A percentile compares a stretch with the other conserved stretches of the same genome.
phyloP scores from a whole-genome alignment of 2,113 vertebrate species.

The Cryptomyrus ogoouensis region DNA sequence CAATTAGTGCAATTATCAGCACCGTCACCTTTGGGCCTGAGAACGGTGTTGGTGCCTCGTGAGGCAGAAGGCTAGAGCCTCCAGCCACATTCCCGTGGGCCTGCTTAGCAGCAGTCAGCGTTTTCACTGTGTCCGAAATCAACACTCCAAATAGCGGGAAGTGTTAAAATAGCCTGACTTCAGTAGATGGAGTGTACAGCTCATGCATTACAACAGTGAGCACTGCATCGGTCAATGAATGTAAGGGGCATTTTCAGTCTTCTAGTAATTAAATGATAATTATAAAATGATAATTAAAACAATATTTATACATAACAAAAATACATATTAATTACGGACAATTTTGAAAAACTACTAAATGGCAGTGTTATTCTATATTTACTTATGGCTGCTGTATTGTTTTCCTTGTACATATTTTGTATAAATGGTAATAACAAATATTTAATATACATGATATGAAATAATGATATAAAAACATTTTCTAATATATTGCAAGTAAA shows the following conservation, averaged over 20 bases:
- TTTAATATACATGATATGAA: not conserved
- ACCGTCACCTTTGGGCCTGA: not conserved
- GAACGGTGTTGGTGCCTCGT: not conserved
- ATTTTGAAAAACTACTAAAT: not conserved
- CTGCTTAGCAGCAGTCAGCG: not conserved
- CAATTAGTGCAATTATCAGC: not conserved
- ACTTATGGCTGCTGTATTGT: not conserved
- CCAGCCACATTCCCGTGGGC: not conserved
- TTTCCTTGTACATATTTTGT: not conserved
- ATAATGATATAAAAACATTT: not conserved
- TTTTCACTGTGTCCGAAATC: not conserved
- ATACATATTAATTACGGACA: not conserved
- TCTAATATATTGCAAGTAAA: not conserved
- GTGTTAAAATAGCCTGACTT: slow-evolving; percentile 5
- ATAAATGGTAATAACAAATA: not conserved
- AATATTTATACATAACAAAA: not conserved
- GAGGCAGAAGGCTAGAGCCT: not conserved
- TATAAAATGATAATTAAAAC: not conserved
- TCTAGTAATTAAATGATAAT: not conserved
- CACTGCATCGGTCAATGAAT: not conserved
- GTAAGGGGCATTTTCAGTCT: not conserved
- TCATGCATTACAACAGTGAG: not conserved
- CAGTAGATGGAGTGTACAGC: not conserved
- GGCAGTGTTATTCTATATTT: not conserved
- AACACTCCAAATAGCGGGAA: slow-evolving; percentile 14